A percentile compares a stretch with the other conserved stretches of the same genome.
Evolutionary conservation across 2,797 vertebrate species (phyloP).

Genomic region (Mus spretus): DNA sequence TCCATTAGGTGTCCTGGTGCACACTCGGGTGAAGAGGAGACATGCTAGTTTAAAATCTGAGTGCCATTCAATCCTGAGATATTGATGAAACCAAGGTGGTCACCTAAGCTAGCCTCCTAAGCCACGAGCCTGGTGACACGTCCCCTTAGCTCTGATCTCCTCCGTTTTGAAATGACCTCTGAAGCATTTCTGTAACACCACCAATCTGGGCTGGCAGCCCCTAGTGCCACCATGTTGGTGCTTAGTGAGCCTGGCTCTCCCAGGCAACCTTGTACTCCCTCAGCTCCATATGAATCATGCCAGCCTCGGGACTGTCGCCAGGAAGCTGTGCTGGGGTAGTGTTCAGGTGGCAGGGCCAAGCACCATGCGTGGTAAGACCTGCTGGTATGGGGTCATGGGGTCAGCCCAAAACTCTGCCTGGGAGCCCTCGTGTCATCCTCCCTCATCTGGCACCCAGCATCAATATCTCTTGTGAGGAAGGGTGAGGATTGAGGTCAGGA

Average conservation of each 20-base stretch:
- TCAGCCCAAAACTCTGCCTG: background rate
- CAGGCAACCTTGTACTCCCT: background rate
- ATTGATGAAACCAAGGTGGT: background rate
- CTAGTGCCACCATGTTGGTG: rapidly evolving
- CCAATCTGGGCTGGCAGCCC: background rate
- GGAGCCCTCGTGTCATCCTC: background rate
- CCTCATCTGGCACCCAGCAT: background rate
- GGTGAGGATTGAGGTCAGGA: background rate
- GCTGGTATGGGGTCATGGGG: background rate
- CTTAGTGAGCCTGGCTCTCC: background rate
- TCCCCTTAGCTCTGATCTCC: background rate
- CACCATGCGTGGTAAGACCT: background rate
- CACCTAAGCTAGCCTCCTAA: background rate
- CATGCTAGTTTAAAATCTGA: background rate
- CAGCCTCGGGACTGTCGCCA: background rate
- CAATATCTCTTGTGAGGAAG: background rate
- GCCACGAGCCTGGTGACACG: background rate
- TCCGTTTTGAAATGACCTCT: background rate
- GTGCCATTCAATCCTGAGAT: background rate
- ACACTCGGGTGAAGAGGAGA: background rate
- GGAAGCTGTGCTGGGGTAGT: background rate
- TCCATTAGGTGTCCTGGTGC: background rate
- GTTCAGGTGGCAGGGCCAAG: background rate
- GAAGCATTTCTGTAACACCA: background rate
- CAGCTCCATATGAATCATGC: background rate